Conservation (phyloP, 2,113 vertebrate genomes). For the Halichoerus grypus region DNA sequence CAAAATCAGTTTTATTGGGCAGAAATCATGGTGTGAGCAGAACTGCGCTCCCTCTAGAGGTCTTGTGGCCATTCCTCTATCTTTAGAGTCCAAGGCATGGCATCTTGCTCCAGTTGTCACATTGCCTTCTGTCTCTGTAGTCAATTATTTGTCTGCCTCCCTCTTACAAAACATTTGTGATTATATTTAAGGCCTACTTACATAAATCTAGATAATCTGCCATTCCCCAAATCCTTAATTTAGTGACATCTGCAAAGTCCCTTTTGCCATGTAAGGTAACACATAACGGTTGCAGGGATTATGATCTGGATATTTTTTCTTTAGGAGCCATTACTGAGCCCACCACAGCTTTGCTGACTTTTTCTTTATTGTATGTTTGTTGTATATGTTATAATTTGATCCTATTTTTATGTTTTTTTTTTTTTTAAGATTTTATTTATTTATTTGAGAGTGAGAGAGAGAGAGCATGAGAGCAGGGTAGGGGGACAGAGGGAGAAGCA, state of each 20-base stretch:
- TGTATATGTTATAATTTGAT: neutral
- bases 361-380: neutral
- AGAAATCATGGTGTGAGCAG: neutral
- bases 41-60: neutral
- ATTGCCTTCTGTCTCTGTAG: constrained; percentile 8
- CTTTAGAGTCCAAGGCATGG: constrained; percentile 1
- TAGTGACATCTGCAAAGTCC: neutral
- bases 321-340: neutral
- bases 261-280: neutral
- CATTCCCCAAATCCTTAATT: neutral
- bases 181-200: neutral
- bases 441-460: too few relatives aligned
- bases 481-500: too few relatives aligned
- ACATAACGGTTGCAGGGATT: neutral
- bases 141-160: neutral
- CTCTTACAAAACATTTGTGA: neutral
- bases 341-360: neutral
- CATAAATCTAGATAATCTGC: constrained; percentile 25
- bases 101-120: constrained; percentile 17
- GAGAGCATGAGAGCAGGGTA: too few relatives aligned
- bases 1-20: neutral
- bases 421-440: too few relatives aligned
- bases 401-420: neutral
- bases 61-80: neutral
- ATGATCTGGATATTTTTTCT: neutral